These are phyloP conservation scores for Malurus elegans DNA, from an alignment of 2,113 vertebrate genomes.

Conservation along the genomic window DNA sequence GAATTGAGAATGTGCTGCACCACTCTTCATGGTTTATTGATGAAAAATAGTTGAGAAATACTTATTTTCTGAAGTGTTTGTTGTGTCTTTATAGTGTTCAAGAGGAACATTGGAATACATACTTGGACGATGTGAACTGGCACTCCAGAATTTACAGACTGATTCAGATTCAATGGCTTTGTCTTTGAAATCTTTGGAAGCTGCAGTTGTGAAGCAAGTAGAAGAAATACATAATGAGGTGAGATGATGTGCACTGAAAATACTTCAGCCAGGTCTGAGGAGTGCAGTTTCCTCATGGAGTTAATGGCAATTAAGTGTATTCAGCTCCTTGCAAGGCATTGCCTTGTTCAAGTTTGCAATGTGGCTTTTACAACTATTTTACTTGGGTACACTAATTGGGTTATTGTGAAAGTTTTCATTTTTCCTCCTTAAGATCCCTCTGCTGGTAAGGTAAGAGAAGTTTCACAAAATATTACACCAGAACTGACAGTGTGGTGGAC, in stretches of 20 bases:
- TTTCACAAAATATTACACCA: neutral
- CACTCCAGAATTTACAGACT: conserved; percentile 82
- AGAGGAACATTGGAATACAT: conserved; percentile 91
- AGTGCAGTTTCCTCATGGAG: neutral
- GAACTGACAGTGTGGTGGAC: neutral
- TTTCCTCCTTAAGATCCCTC: conserved; percentile 2
- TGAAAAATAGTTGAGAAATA: neutral
- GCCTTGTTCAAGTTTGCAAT: neutral
- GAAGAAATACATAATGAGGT: conserved; percentile 99
- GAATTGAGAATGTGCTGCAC: neutral
- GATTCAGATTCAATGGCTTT: conserved; percentile 69
- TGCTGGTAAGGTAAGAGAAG: conserved; percentile 12
- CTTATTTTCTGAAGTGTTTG: neutral
- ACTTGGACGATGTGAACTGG: conserved; percentile 80
- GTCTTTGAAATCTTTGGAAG: conserved; percentile 81
- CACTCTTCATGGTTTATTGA: neutral
- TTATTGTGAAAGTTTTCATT: neutral
- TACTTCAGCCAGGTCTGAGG: neutral
- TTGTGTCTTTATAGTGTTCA: conserved; percentile 78
- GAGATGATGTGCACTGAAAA: conserved; percentile 12
- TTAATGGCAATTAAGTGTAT: neutral
- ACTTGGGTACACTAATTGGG: neutral
- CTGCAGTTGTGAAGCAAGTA: conserved; percentile 78
- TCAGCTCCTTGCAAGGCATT: neutral
- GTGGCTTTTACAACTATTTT: neutral